Evolutionary conservation across 2,797 vertebrate genomes (phyloP).

Genomic region (Labeo calbasu): DNA sequence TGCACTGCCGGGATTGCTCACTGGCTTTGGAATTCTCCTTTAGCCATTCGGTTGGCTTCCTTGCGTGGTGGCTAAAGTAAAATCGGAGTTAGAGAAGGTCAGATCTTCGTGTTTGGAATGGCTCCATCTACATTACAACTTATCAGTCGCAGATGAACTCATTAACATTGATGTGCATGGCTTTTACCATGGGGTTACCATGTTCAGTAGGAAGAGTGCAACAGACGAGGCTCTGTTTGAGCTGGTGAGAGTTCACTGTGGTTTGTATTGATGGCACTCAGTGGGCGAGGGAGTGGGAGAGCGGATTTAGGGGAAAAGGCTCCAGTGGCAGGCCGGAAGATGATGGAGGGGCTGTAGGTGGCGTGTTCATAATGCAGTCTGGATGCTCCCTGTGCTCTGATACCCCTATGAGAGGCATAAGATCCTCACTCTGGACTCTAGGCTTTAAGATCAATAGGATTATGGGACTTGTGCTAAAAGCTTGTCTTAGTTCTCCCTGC

Average conservation of each 20-base stretch:
- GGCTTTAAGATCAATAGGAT: slow-evolving; percentile 82
- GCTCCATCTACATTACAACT: slow-evolving; percentile 15
- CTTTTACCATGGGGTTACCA: slow-evolving; percentile 16
- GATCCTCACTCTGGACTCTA: slow-evolving; percentile 69
- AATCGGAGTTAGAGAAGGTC: slow-evolving; percentile 1
- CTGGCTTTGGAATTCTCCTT: neutral
- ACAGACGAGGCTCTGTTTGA: slow-evolving; percentile 3
- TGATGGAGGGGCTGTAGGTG: slow-evolving; percentile 59
- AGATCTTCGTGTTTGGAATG: slow-evolving; percentile 16
- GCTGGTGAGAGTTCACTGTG: neutral
- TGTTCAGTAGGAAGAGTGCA: neutral
- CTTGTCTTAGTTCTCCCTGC: slow-evolving; percentile 76
- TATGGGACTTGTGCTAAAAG: slow-evolving; percentile 79
- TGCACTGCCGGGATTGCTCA: slow-evolving; percentile 59
- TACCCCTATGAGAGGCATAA: slow-evolving; percentile 69
- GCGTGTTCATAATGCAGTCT: slow-evolving; percentile 68
- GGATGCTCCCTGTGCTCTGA: slow-evolving; percentile 67
- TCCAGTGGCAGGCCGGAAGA: slow-evolving; percentile 19
- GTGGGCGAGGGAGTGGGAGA: neutral
- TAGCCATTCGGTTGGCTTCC: neutral
- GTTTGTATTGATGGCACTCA: slow-evolving; percentile 22
- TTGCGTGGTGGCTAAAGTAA: neutral
- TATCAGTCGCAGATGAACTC: slow-evolving; percentile 38
- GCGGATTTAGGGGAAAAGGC: slow-evolving; percentile 46
- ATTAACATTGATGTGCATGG: slow-evolving; percentile 38